phyloP scores from a whole-genome alignment of 2,113 vertebrate species.

The Odocoileus virginianus region DNA sequence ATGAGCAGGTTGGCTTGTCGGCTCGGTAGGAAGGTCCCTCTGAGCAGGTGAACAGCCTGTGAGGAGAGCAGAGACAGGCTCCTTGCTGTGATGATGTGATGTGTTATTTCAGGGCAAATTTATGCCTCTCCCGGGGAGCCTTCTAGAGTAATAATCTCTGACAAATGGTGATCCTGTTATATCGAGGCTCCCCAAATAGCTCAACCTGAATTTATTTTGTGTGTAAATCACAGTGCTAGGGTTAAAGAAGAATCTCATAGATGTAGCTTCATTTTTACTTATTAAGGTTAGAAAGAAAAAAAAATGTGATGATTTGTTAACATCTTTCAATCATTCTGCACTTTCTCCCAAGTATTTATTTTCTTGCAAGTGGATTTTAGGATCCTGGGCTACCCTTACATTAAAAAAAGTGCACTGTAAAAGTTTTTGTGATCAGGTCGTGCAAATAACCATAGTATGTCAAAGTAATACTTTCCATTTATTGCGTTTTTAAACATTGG shows the following conservation, averaged over 20 bases:
- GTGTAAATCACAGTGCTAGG: slow-evolving; percentile 41
- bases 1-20: not conserved
- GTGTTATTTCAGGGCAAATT: slow-evolving; percentile 38
- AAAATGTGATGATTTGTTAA: slow-evolving; percentile 31
- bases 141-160: slow-evolving; percentile 44
- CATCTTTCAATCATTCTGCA: not conserved
- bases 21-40: not conserved
- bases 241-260: not conserved
- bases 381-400: not conserved
- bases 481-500: not conserved
- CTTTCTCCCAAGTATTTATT: slow-evolving; percentile 34
- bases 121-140: slow-evolving; percentile 40
- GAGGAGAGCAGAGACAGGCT: not conserved
- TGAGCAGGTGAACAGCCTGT: slow-evolving; percentile 12
- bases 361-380: slow-evolving; percentile 23
- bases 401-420: not conserved
- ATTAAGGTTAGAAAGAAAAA: slow-evolving; percentile 15
- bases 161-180: slow-evolving; percentile 18
- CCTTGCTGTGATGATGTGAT: not conserved
- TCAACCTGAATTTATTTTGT: slow-evolving; percentile 49
- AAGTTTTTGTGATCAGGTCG: not conserved
- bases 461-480: not conserved
- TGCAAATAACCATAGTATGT: not conserved
- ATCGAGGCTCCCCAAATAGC: slow-evolving; percentile 8
- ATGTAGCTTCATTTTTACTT: not conserved